These are phyloP conservation scores for Melikaiella ostensackeni DNA, from an alignment of 2,888 invertebrate genomes.

Conservation along the genomic window DNA sequence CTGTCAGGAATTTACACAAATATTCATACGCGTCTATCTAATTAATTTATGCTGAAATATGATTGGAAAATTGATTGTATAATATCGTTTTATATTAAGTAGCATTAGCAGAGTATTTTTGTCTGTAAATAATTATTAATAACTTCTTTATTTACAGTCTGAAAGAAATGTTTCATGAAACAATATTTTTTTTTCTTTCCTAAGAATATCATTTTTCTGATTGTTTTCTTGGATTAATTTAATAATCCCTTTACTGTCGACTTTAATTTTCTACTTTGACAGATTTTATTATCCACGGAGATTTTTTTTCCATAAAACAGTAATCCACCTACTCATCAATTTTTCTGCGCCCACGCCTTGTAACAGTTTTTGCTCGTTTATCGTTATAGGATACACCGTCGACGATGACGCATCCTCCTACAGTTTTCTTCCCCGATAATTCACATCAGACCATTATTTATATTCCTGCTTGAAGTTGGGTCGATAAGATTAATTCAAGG, in stretches of 20 bases:
- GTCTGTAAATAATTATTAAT: too few relatives aligned
- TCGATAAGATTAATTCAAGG: slow-evolving; percentile 7
- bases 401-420: slow-evolving; percentile 16
- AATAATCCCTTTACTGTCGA: neutral
- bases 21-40: neutral
- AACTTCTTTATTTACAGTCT: too few relatives aligned
- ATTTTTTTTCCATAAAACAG: slow-evolving; percentile 1
- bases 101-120: too few relatives aligned
- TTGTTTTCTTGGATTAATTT: neutral
- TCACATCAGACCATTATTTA: slow-evolving; percentile 31
- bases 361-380: slow-evolving; percentile 13
- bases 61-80: neutral
- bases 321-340: slow-evolving; percentile 21
- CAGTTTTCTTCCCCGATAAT: slow-evolving; percentile 14
- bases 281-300: slow-evolving; percentile 6
- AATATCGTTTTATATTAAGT: too few relatives aligned
- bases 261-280: slow-evolving; percentile 13
- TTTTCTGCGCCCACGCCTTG: neutral
- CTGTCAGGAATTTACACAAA: slow-evolving; percentile 14
- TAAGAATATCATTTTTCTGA: neutral
- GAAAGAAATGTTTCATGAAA: too few relatives aligned
- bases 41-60: neutral
- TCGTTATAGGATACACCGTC: slow-evolving; percentile 17
- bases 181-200: too few relatives aligned
- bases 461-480: neutral